Conservation (phyloP, 1,140 invertebrate species). For the Sminthurinus signatus region DNA sequence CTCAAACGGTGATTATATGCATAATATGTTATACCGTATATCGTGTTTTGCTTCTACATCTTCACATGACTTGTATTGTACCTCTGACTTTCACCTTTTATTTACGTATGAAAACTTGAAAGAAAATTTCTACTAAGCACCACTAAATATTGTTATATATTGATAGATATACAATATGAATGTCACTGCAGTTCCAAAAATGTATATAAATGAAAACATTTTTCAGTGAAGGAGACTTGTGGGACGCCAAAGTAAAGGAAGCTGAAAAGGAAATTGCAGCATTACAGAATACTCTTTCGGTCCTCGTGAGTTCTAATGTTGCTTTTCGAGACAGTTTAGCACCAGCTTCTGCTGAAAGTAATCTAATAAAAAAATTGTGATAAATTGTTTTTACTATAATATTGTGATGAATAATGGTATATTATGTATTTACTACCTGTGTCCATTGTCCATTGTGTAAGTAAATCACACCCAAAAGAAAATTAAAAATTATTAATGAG, state of each 20-base stretch:
- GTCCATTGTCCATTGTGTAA: no score
- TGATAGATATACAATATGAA: neutral
- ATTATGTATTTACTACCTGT: no score
- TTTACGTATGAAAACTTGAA: neutral
- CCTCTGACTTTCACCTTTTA: neutral
- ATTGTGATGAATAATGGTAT: no score
- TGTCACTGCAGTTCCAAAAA: slow-evolving; percentile 48
- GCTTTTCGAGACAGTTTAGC: slow-evolving; percentile 31
- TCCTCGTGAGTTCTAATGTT: slow-evolving; percentile 30
- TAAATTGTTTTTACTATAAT: neutral
- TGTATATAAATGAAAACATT: no score
- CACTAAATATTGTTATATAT: no score
- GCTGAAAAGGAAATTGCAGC: slow-evolving; percentile 64
- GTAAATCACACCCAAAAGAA: no score
- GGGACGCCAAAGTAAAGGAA: slow-evolving; percentile 59
- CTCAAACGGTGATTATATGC: slow-evolving; percentile 17
- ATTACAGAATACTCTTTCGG: slow-evolving; percentile 62
- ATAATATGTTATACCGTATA: no score
- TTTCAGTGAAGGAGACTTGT: slow-evolving; percentile 60
- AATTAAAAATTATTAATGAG: no score
- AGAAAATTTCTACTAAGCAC: no score
- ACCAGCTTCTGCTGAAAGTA: slow-evolving; percentile 25
- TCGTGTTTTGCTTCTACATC: no score
- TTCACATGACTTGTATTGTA: no score
- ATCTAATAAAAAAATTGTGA: slow-evolving; percentile 1